Conservation (phyloP, 2,113 vertebrate species). For the Henicopernis longicauda region DNA sequence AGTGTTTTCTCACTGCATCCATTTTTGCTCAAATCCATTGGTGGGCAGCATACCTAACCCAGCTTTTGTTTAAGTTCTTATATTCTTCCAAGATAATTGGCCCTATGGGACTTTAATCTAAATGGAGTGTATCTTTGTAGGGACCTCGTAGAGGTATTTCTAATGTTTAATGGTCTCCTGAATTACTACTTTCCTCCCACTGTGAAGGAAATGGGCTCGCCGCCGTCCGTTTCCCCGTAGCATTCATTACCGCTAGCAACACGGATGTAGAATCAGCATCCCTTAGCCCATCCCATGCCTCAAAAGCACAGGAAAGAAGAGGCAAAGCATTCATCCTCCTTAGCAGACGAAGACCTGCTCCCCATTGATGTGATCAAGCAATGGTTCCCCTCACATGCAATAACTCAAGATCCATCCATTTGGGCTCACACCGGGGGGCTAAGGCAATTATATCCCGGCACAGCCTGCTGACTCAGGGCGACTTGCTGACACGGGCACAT, state of each 20-base stretch:
- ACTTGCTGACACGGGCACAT: background rate
- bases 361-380: background rate
- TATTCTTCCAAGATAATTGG: conserved; percentile 54
- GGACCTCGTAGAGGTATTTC: conserved; percentile 48
- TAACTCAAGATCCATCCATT: background rate
- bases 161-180: conserved; percentile 58
- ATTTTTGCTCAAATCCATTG: conserved; percentile 25
- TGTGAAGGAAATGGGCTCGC: conserved; percentile 61
- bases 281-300: background rate
- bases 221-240: background rate
- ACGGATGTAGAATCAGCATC: background rate
- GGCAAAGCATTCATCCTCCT: background rate
- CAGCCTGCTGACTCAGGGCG: background rate
- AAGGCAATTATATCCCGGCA: background rate
- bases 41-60: conserved; percentile 52
- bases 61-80: conserved; percentile 56
- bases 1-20: conserved; percentile 43
- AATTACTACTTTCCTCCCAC: conserved; percentile 59
- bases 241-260: conserved; percentile 31
- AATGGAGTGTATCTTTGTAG: conserved; percentile 62
- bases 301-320: background rate
- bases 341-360: background rate
- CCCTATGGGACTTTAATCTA: conserved; percentile 45
- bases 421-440: background rate
- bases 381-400: background rate